Percentiles rank a stretch among this genome's conserved stretches.
Conservation (phyloP, 2,797 vertebrate species). For the Heliangelus exortis region DNA sequence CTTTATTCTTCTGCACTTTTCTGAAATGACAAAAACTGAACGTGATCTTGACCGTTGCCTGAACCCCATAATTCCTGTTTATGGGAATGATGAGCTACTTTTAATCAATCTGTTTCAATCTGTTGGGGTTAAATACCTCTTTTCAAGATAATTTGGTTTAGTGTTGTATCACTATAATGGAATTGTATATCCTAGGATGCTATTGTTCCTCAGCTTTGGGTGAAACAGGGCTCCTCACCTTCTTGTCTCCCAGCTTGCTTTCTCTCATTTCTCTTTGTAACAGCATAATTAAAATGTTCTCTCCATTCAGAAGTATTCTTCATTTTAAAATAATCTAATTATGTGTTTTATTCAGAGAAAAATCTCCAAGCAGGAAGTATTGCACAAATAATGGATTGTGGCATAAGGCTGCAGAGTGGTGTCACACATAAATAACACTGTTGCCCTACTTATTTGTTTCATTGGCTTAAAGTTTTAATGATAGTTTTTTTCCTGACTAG, state of each 20-base stretch:
- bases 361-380: neutral
- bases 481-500: neutral
- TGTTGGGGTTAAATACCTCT: neutral
- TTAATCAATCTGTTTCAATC: neutral
- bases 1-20: neutral
- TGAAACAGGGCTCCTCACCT: neutral
- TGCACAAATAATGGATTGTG: neutral
- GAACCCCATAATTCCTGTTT: neutral
- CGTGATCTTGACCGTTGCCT: neutral
- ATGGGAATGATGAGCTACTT: neutral
- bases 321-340: neutral
- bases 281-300: neutral
- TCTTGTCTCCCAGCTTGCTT: neutral
- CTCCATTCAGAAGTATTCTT: neutral
- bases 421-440: neutral
- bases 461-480: slow-evolving; percentile 12
- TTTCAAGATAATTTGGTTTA: neutral
- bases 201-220: neutral
- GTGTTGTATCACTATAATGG: neutral
- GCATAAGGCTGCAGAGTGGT: neutral
- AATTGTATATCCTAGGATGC: neutral
- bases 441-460: neutral
- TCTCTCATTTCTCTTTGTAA: neutral
- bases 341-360: neutral
- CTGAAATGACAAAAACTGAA: neutral